Base-by-base conservation (phyloP, 1,140 invertebrate species). In the Theocolax elegans region DNA sequence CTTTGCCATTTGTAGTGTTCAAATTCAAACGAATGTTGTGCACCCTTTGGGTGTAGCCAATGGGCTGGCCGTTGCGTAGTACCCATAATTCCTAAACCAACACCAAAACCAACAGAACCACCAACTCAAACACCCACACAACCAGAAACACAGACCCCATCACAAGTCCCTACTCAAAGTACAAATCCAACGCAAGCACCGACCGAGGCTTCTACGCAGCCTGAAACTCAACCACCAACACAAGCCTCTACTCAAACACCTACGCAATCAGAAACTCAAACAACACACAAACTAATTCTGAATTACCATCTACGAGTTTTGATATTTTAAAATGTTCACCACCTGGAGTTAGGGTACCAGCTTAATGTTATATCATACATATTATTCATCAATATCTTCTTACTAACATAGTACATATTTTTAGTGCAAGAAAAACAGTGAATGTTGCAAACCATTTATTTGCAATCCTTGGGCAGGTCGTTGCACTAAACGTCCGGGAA, bases 31-130 rank as follows among this genome's bases (percentile, higher is more conserved):
- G 2, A 66, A 29, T 66, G 63, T 54, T 66, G 63, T 29, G 51
- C 10, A 19, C 13, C 35, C 2, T 17, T 66, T 25, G 29, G 40
- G 3, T 66, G 63, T 42, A 66, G 54, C 12, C 49, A 19, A 6
- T 66, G 63, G 63, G 63, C 63, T n/a, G 44, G 27, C 12, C 48
- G 63, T 13, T 66, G 63, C 23, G 54, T 35, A 12, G 54, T 42
- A 23, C 44, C 53, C 15, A 38, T 8, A 56, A 10, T 10, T 49
- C 48, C 48, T 12, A 21, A 15, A 29, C 51, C 51, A 53, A 19
- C 35, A 19, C 27, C 53, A 27, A 21, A 21, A 21, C 4, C 31
- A 6, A 15, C 4, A n/a, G 44, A 46, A 46, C 3, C 4, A 6
- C 44, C 44, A 8, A 8, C 44, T n/a, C 3, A 15, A n/a, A 15